Percentiles rank a stretch among this genome's conserved stretches.
Conservation (phyloP, 2,888 invertebrate genomes). For the Epinotia nisella region DNA sequence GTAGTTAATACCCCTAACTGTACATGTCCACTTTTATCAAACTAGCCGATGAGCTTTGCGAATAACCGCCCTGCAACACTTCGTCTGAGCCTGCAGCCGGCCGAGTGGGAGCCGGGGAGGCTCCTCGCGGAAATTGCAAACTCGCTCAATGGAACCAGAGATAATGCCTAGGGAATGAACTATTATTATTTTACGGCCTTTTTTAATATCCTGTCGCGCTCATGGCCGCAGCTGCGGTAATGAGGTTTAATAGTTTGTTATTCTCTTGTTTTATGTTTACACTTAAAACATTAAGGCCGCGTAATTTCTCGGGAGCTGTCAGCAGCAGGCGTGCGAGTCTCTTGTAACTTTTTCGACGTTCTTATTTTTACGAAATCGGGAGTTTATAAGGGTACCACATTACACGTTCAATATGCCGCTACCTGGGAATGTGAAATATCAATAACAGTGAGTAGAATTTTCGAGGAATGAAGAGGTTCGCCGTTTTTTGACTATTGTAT, state of each 20-base stretch:
- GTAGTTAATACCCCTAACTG: too few relatives aligned
- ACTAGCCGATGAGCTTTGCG: neutral
- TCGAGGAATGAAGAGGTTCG: too few relatives aligned
- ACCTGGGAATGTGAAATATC: too few relatives aligned
- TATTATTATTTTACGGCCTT: constrained; percentile 56
- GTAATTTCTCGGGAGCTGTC: neutral
- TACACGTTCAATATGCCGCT: too few relatives aligned
- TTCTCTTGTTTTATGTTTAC: constrained; percentile 13
- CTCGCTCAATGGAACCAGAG: constrained; percentile 58
- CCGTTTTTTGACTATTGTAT: too few relatives aligned
- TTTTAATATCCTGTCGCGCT: constrained; percentile 53
- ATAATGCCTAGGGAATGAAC: constrained; percentile 57
- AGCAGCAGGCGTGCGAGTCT: neutral
- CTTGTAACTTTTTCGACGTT: neutral
- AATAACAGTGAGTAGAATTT: too few relatives aligned
- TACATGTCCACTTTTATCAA: neutral
- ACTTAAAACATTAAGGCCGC: constrained; percentile 1
- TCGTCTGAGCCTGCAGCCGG: constrained; percentile 6
- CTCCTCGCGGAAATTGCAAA: constrained; percentile 60
- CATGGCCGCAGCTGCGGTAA: constrained; percentile 28
- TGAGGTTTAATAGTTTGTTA: constrained; percentile 34
- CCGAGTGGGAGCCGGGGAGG: constrained; percentile 42
- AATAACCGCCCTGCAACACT: neutral
- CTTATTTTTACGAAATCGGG: neutral
- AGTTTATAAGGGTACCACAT: neutral